Evolutionary conservation across 2,888 invertebrate species (phyloP), one percentile per base, ranked within the genome.

Genomic region (Rhimphoctona megacephalus): DNA sequence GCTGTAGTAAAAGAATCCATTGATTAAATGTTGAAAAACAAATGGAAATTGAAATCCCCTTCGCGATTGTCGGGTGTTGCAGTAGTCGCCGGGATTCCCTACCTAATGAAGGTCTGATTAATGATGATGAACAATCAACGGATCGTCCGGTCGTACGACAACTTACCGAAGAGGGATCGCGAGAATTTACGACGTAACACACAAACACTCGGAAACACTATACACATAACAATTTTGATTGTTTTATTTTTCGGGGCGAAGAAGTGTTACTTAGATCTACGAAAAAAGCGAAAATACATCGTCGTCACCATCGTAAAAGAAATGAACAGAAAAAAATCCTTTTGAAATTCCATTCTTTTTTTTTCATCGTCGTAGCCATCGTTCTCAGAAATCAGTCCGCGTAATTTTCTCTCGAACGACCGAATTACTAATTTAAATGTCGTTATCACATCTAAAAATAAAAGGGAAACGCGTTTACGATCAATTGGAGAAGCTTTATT

Each of bases 81-180:
- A 94, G 94, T 94, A 92, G 92, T 94, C 89, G 93, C 94, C 89
- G 94, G 94, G 86, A 91, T 94, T 83, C 94, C 94, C 74, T 94
- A 94, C 90, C 91, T 94, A 91, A 93, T 94, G 92, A 94, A 94
- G 92, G 90, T 94, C 89, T 94, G 93, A 90, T 46, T 81, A 78
- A 78, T 64, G 83, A 67, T 72, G 87, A 84, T 81, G 61, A 78
- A 74, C 61, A 43, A 86, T 73, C 83, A 86, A 74, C 81, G 87
- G 80, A 83, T 70, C 77, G 66, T 67, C 74, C 49, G 85, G 77
- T 83, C 80, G 80, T 73, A 67, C 77, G 83, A 79, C 77, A 81
- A 67, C 49, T 79, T n/a, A 61, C 73, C 73, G 46, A 64, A 82
- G 85, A 82, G 73, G 78, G 74, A 66, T 49, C 33, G 64, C 64